Base-by-base conservation (phyloP, 2,113 vertebrate genomes). In the Mesitornis unicolor region DNA sequence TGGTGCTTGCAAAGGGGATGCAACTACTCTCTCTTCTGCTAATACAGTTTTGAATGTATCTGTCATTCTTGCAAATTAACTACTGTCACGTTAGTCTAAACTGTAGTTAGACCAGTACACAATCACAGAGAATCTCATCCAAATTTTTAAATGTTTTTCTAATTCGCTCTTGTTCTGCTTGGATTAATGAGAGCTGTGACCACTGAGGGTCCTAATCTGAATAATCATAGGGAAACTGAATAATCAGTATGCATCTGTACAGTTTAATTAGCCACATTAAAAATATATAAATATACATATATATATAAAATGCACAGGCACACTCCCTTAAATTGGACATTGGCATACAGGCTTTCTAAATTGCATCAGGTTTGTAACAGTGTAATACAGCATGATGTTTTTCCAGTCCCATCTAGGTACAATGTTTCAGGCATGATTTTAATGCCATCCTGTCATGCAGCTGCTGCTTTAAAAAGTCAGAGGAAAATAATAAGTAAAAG, bases 1-100 rank as follows among this genome's bases (percentile, higher is more conserved):
- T 1, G 2, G 24, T 1, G 0, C 29, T 91, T 70, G 59, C 4
- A 4, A 26, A 57, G 10, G 26, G 16, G 18, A 69, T 4, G 3
- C 26, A 54, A 7, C 33, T 36, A 9, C 17, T 42, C 8, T 42
- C 8, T 42, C 45, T 84, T 67, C 50, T 87, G 31, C 45, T 84
- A 16, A 51, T 79, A 35, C 9, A 68, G 26, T 80, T 95, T 68
- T 87, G 84, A 87, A 69, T 50, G 12, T 10, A 77, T 61, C 63
- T 74, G 21, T 69, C 36, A 53, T 65, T 77, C 36, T 84, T 70
- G 45, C 28, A 78, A 89, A 78, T 65, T 53, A 68, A 40, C 73
- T 74, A 6, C 59, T 53, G 33, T 67, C 35, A 51, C 15, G 36
- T 73, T 68, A 59, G 17, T 64, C 56, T 74, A 29, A 89, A 42